A percentile compares a stretch with the other conserved stretches of the same genome.
phyloP scores from a whole-genome alignment of 2,113 vertebrate species.

The Tragelaphus imberbis region DNA sequence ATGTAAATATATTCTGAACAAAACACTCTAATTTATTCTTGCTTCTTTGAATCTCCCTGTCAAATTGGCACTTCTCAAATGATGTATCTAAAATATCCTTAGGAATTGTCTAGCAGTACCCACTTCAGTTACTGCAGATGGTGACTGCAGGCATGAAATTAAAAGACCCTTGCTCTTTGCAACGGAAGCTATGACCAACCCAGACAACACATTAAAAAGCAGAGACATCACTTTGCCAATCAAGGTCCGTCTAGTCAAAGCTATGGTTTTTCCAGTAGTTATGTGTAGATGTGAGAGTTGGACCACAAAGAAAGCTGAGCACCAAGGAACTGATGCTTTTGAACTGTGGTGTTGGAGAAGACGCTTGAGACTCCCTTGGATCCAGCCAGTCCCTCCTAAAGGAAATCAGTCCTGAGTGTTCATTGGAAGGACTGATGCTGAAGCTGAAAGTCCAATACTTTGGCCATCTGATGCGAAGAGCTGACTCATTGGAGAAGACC shows the following conservation, averaged over 20 bases:
- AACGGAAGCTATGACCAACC: background rate
- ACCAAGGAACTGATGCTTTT: background rate
- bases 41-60: background rate
- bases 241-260: background rate
- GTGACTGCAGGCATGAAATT: background rate
- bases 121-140: background rate
- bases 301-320: background rate
- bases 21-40: background rate
- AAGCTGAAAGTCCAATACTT: background rate
- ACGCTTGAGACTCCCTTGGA: background rate
- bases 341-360: background rate
- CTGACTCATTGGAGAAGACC: background rate
- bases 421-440: background rate
- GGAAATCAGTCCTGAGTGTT: background rate
- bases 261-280: background rate
- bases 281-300: background rate
- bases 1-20: background rate
- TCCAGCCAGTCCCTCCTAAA: background rate
- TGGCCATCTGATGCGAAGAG: accelerated
- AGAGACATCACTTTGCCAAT: background rate
- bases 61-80: background rate
- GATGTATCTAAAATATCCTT: background rate
- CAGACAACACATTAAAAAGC: background rate
- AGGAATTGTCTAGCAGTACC: background rate
- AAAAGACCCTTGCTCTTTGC: background rate